Base-by-base conservation (phyloP, 2,888 invertebrate species). In the Tribolium freemani region DNA sequence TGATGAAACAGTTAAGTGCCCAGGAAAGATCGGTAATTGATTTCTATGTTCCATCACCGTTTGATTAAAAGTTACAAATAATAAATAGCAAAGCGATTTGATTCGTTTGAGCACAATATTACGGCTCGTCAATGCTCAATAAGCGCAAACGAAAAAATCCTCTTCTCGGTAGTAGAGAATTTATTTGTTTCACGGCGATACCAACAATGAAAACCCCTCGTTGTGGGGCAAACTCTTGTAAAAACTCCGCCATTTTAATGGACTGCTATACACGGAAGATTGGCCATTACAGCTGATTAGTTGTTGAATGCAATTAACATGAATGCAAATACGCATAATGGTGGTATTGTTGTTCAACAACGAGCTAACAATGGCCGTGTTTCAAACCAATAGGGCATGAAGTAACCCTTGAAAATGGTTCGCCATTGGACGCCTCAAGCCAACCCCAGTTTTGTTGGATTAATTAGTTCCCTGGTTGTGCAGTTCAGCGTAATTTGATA, bases 361-460 rank as follows among this genome's bases (percentile, higher is more conserved):
- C 80, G 81, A 77, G 74, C 79, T 76, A 82, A 84, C 83, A 84
- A 84, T 84, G 83, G 82, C 83, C 80, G 82, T 82, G 80, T 82
- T 83, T 77, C 82, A 78, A 82, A 81, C 84, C 84, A 84, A 84
- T 84, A 81, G 82, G 82, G 83, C 80, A 80, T 81, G 80, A 83
- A 83, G 82, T 81, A 83, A 83, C 83, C 83, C 83, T 83, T 81
- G 80, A 80, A 82, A 80, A 80, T 78, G 78, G 76, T 80, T 77
- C 76, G 78, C 81, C 75, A 84, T 84, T 84, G 84, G 84, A 80
- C 76, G 84, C 84, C 82, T 79, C 75, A 78, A 81, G 84, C 81
- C 83, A 83, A 83, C 83, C 83, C 83, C 81, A 75, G 79, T 78
- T 80, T 76, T 82, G 80, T 75, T 77, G 80, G 78, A 80, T 82